phyloP scores from a whole-genome alignment of 1,140 invertebrate genomes.

The Calycopis cecrops region DNA sequence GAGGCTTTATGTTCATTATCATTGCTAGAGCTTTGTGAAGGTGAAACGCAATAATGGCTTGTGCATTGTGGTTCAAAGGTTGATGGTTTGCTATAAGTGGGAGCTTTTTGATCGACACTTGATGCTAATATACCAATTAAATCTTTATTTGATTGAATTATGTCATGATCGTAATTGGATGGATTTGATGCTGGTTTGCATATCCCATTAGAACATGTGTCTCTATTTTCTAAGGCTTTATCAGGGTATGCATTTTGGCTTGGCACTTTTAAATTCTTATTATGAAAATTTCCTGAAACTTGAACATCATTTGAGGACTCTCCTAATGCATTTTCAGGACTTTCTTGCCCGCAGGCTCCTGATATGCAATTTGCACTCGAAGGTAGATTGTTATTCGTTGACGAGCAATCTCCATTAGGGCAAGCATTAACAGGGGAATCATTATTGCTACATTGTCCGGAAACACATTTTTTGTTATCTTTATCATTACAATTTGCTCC shows the following conservation, averaged over 20 bases:
- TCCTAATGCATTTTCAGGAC: background rate
- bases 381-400: background rate
- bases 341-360: slow-evolving; percentile 24
- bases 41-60: slow-evolving; percentile 31
- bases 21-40: slow-evolving; percentile 16
- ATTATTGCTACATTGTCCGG: background rate
- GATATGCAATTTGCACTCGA: background rate
- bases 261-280: background rate
- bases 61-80: slow-evolving; percentile 34
- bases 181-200: slow-evolving; percentile 19
- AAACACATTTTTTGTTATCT: slow-evolving; percentile 4
- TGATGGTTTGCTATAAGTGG: slow-evolving; percentile 17
- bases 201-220: slow-evolving; percentile 28
- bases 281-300: slow-evolving; percentile 21
- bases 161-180: slow-evolving; percentile 1
- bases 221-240: background rate
- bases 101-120: background rate
- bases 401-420: slow-evolving; percentile 1
- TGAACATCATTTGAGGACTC: slow-evolving; percentile 30
- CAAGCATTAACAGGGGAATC: background rate
- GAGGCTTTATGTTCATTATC: slow-evolving; percentile 28
- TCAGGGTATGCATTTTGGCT: slow-evolving; percentile 7
- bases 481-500: background rate
- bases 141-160: background rate
- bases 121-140: background rate